Evolutionary conservation across 1,140 invertebrate genomes (phyloP).

Genomic region (Drosophila suzukii): DNA sequence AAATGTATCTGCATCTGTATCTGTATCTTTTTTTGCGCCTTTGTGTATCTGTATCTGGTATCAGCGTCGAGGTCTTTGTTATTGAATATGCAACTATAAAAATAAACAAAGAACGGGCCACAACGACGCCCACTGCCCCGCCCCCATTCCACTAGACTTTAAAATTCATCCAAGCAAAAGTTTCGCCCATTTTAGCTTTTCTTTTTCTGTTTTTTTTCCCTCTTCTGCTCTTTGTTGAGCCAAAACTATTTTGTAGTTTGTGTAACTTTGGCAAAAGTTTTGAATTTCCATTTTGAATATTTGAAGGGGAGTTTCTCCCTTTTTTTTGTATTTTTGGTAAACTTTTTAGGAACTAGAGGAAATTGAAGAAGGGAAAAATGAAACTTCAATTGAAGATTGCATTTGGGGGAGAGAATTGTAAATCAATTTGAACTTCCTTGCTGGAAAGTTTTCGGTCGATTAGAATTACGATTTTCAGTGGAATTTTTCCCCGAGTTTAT

Average conservation of each 20-base stretch:
- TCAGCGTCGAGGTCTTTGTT: constrained; percentile 22
- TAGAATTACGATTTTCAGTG: constrained; percentile 1
- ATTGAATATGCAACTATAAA: constrained; percentile 40
- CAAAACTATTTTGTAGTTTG: constrained; percentile 46
- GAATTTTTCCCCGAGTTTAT: not conserved
- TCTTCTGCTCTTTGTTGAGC: constrained; percentile 4
- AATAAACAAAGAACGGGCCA: constrained; percentile 34
- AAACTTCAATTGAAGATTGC: constrained; percentile 26
- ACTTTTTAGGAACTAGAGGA: constrained; percentile 26
- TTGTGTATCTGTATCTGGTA: constrained; percentile 32
- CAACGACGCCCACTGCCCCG: not conserved
- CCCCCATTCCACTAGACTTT: constrained; percentile 1
- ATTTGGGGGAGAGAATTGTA: constrained; percentile 20
- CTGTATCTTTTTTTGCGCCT: constrained; percentile 25
- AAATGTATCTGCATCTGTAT: constrained; percentile 28
- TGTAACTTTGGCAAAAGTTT: constrained; percentile 43
- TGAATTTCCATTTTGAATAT: constrained; percentile 48
- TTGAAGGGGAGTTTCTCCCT: constrained; percentile 25
- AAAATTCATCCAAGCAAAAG: constrained; percentile 29
- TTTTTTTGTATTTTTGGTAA: not conserved
- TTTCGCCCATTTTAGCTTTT: constrained; percentile 24
- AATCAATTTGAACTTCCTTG: constrained; percentile 43
- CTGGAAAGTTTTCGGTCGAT: constrained; percentile 27
- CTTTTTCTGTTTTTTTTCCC: not conserved
- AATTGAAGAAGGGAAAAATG: constrained; percentile 3